These are phyloP conservation scores for Lumbricus terrestris DNA, from an alignment of 2,888 invertebrate species.

Conservation along the genomic window DNA sequence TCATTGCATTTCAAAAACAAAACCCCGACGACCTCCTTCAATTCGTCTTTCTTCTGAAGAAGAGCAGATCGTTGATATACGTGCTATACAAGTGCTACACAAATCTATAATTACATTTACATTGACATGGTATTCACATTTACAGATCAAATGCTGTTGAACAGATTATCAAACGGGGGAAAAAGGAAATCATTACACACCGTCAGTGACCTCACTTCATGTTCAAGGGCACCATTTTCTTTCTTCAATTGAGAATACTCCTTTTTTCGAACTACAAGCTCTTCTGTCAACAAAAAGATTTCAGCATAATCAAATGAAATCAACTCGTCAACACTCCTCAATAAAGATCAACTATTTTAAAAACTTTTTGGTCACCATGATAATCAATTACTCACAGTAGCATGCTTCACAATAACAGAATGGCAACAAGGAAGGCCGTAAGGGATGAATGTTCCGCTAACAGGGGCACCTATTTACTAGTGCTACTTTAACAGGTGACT, in stretches of 20 bases:
- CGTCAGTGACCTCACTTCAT: not conserved
- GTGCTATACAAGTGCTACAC: no score
- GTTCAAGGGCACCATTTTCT: not conserved
- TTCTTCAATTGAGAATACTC: not conserved
- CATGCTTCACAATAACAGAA: no score
- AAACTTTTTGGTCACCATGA: no score
- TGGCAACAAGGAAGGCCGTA: no score
- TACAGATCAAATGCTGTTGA: not conserved
- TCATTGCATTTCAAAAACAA: not conserved
- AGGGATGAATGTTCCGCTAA: no score
- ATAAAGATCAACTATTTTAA: no score
- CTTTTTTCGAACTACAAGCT: not conserved
- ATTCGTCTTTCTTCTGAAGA: no score
- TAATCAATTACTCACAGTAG: no score
- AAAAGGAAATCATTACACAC: not conserved
- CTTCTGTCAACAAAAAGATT: not conserved
- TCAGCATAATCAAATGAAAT: not conserved
- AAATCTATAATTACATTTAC: no score
- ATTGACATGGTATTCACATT: not conserved
- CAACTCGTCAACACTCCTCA: not conserved
- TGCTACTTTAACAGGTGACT: no score
- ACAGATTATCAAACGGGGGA: not conserved
- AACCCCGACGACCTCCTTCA: not conserved
- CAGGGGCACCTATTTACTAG: no score
- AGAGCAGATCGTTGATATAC: no score